Base-by-base conservation (phyloP, 2,797 vertebrate species). In the Parauchenoglanis punctatus region DNA sequence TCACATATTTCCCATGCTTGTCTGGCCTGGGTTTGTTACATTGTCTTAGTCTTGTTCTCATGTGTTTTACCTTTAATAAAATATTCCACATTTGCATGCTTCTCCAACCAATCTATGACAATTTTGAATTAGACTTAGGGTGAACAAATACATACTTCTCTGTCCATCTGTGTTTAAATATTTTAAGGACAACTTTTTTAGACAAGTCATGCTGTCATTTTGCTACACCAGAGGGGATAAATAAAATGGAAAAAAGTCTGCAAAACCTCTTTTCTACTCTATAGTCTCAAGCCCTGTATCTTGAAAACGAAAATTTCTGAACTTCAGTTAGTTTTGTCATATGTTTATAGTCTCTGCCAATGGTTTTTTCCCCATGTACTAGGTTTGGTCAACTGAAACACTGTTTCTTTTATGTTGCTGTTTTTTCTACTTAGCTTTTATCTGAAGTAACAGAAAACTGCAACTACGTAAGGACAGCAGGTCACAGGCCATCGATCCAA, bases 401-500 rank as follows among this genome's bases (percentile, higher is more conserved):
- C 76, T 23, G 76, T 35, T 10, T 78, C 15, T 78, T 56, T 35
- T 40, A 35, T 80, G 18, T 12, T 11, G 17, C 52, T 11, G 6
- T 52, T 70, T 25, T 49, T 56, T 58, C 76, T 35, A 58, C 28
- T 78, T 23, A 15, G n/a, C 28, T 56, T 78, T 35, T 78, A 23
- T 56, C 17, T 35, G 76, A 80, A 4, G 54, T 78, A 54, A 58
- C 52, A 56, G 52, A 56, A 78, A 78, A 77, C 76, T 58, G 54
- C 54, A 80, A 17, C 15, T 31, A 78, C 7, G 6, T 54, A 54
- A 20, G 28, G 52, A 56, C 17, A 35, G 76, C n/a, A 77, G 75
- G 52, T 77, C 75, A 77, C 77, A 80, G 28, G 54, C 77, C 54
- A 58, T 59, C 28, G 31, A 58, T 80, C 54, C 12, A 59, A 58